Conservation (phyloP, 2,113 vertebrate species). For the Leucopsar rothschildi region DNA sequence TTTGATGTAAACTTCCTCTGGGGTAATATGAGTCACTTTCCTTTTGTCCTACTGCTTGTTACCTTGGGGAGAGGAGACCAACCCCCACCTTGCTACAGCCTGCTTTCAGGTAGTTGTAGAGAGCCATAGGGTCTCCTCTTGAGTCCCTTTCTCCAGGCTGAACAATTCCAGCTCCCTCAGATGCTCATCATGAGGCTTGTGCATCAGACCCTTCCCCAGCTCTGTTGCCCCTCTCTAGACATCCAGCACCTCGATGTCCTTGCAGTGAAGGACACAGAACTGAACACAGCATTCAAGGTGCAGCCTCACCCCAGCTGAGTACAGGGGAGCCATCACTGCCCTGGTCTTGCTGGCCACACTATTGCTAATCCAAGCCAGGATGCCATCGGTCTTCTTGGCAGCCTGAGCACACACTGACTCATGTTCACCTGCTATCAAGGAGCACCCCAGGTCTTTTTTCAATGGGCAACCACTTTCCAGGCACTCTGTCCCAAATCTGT, state of each 20-base stretch:
- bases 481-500: not conserved
- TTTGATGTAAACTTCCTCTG: not conserved
- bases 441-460: not conserved
- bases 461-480: not conserved
- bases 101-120: not conserved
- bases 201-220: not conserved
- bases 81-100: not conserved
- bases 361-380: fast-evolving
- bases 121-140: fast-evolving
- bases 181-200: not conserved
- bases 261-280: not conserved
- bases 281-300: fast-evolving
- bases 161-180: not conserved
- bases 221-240: not conserved
- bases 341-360: not conserved
- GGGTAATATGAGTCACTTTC: not conserved
- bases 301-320: fast-evolving
- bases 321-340: not conserved
- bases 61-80: not conserved
- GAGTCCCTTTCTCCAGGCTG: not conserved
- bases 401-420: not conserved
- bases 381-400: not conserved
- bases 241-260: not conserved
- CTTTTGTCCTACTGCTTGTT: not conserved
- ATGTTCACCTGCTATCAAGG: not conserved